Evolutionary conservation across 2,888 invertebrate species (phyloP).

Genomic region (Acanthoscelides obtectus): DNA sequence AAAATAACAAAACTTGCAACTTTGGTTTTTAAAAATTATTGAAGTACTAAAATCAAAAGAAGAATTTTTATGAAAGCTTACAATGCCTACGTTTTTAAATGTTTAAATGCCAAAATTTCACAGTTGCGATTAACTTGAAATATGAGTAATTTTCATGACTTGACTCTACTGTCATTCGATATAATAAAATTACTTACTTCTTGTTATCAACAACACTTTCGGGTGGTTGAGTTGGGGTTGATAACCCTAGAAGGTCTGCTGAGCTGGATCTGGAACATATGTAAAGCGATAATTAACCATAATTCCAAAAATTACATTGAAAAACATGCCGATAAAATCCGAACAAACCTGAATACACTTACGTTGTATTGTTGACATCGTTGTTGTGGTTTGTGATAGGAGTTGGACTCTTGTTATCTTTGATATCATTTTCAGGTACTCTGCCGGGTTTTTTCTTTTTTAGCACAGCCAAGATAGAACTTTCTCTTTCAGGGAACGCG

Average conservation of each 20-base stretch:
- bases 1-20: no score
- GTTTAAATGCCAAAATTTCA: no score
- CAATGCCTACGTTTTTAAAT: no score
- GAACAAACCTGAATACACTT: no score
- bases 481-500: constrained; percentile 97
- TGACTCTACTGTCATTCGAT: no score
- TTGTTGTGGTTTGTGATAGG: constrained; percentile 51
- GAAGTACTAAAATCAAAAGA: no score
- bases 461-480: constrained; percentile 93
- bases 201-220: constrained; percentile 61
- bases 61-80: no score
- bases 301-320: background rate
- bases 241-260: constrained; percentile 82
- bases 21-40: no score
- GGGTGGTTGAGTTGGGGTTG: constrained; percentile 76
- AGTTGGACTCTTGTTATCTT: constrained; percentile 76
- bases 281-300: background rate
- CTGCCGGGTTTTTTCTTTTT: constrained; percentile 98
- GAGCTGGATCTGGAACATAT: constrained; percentile 48
- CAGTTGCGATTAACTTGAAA: no score
- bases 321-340: background rate
- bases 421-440: constrained; percentile 82
- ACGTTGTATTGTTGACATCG: constrained; percentile 49
- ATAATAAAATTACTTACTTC: constrained; percentile 54
- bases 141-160: no score